Base-by-base conservation (phyloP, 2,888 invertebrate species). In the Scaptomyza caliginosa region DNA sequence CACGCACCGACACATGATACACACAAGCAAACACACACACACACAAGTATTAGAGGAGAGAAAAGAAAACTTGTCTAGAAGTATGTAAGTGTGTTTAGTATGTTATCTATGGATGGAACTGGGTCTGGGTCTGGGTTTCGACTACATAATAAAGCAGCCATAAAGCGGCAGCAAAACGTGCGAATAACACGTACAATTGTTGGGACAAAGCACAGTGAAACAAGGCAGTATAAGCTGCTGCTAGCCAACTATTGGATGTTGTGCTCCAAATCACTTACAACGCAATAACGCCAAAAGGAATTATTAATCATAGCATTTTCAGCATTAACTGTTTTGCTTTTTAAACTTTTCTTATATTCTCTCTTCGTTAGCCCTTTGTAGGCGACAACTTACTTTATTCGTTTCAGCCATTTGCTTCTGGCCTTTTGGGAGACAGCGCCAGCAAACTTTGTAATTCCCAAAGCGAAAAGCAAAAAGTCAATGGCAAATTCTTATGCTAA, bases 91-190 rank as follows among this genome's bases (percentile, higher is more conserved):
- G 59, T 55, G 32, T 46, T n/a, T n/a, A n/a, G 32, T 11, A 30
- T 30, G 13, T 32, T 32, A 23, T 46, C 34, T 60, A 16, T 16
- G 36, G 23, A 43, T 39, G 46, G 34, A 23, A 30, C 38, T 45
- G 26, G 36, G 21, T 49, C 26, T 49, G 51, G 51, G 32, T 62
- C 50, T 54, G 42, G 62, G 46, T 59, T 46, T 60, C 26, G 49
- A 28, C 83, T 70, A 67, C 71, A 82, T 83, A 86, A 82, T 86
- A 83, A 83, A 83, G 77, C 81, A 72, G 80, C 77, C 83, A 82
- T 79, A 76, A 83, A 82, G 65, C 77, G 65, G 51, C 66, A 59
- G 48, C 62, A 48, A 60, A 83, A 77, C 81, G 86, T 82, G 81
- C 80, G 48, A 77, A 86, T 52, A 86, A 86, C 81, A 82, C 81